Evolutionary conservation across 2,888 invertebrate species (phyloP).

Genomic region (Mesoligia furuncula): DNA sequence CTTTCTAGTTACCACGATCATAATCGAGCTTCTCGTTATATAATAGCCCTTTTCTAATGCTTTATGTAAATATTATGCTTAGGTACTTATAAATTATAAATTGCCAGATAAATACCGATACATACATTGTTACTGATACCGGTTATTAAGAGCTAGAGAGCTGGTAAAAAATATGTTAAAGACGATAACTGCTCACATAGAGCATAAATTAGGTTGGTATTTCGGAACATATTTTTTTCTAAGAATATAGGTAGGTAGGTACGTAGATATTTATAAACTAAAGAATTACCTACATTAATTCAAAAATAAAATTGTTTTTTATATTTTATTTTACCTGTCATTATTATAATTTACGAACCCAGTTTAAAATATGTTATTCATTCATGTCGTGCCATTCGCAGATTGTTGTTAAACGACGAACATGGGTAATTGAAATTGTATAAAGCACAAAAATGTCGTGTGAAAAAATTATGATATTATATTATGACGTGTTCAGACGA

Average conservation of each 20-base stretch:
- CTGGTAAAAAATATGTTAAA: background rate
- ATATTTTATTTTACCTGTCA: background rate
- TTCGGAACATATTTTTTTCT: background rate
- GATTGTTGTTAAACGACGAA: constrained; percentile 5
- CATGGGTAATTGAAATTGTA: background rate
- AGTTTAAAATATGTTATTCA: constrained; percentile 1
- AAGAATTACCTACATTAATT: too few relatives aligned
- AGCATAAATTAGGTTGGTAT: background rate
- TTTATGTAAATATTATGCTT: constrained; percentile 6
- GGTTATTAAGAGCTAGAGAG: background rate
- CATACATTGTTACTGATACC: background rate
- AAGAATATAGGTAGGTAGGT: too few relatives aligned
- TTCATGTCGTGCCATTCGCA: constrained; percentile 26
- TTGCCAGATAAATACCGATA: background rate
- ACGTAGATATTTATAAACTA: background rate
- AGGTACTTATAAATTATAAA: background rate
- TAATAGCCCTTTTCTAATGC: constrained; percentile 48
- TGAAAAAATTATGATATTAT: constrained; percentile 13
- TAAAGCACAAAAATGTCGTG: constrained; percentile 17
- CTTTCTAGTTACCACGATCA: constrained; percentile 49
- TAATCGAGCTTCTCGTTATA: constrained; percentile 40
- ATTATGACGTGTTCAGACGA: background rate
- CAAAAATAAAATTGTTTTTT: too few relatives aligned
- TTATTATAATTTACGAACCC: background rate
- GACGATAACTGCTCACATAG: background rate